Base-by-base conservation (phyloP, 2,797 vertebrate genomes). In the Mormyrops attenuatus region DNA sequence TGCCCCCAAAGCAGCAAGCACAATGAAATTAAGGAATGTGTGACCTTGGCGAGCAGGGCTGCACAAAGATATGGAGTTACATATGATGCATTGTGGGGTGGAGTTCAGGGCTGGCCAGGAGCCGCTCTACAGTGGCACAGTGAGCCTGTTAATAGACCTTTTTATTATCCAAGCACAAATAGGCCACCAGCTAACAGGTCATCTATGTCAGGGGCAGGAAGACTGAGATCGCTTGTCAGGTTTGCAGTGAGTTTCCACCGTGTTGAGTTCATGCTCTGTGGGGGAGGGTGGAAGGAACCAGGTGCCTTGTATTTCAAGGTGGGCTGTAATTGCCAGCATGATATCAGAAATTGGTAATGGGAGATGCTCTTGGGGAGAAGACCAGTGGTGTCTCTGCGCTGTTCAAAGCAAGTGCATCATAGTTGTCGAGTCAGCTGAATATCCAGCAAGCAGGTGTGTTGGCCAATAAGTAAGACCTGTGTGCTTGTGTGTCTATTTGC, bases 301-400 rank as follows among this genome's bases (percentile, higher is more conserved):
- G 52, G 55, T 41, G 7, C 38, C 87, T 26, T 60, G 55, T 7
- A 66, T 60, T 66, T 88, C 38, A 69, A 49, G 87, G 57, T 69
- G 87, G 87, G 87, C 44, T 89, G 63, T 66, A 89, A 50, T 89
- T 60, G 6, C n/a, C 17, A 66, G 73, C 53, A 49, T 89, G n/a
- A 89, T 47, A 84, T 85, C 13, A 11, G 3, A 47, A n/a, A 15
- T 26, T 53, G 20, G 57, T 49, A 89, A 89, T 52, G 26, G 7
- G 82, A 86, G 53, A 57, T 52, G 26, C 53, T 60, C 84, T 69
- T 47, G 4, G 82, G n/a, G 47, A 89, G 47, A 66, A 26, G 7
- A 11, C 47, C 47, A 9, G 20, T 38, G 55, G 2, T 49, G 80
- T 34, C 11, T 86, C 57, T n/a, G n/a, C 34, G 55, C 20, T 20